phyloP scores from a whole-genome alignment of 1,140 invertebrate species.

The Amyelois transitella region DNA sequence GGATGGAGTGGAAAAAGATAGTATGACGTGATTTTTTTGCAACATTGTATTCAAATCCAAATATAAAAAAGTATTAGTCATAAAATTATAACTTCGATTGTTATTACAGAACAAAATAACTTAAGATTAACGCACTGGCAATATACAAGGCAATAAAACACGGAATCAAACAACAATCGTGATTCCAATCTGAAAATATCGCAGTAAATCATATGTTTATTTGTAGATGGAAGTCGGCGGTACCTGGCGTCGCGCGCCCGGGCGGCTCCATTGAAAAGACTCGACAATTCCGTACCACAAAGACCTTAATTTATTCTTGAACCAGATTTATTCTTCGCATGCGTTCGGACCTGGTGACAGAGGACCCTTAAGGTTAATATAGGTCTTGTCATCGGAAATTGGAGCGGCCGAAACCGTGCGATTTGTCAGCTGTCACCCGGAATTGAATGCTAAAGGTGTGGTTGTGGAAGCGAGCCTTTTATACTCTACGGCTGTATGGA shows the following conservation, averaged over 20 bases:
- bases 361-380: slow-evolving; percentile 55
- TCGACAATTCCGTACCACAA: slow-evolving; percentile 51
- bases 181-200: slow-evolving; percentile 23
- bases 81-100: too few relatives aligned
- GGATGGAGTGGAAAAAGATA: too few relatives aligned
- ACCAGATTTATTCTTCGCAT: slow-evolving; percentile 57
- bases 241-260: slow-evolving; percentile 25
- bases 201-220: slow-evolving; percentile 46
- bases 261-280: slow-evolving; percentile 38
- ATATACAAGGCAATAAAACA: too few relatives aligned
- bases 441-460: slow-evolving; percentile 40
- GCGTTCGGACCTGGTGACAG: slow-evolving; percentile 46
- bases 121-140: too few relatives aligned
- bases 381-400: slow-evolving; percentile 62
- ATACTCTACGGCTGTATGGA: background rate
- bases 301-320: slow-evolving; percentile 68
- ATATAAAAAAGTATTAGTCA: too few relatives aligned
- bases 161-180: slow-evolving; percentile 12
- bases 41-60: too few relatives aligned
- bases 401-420: slow-evolving; percentile 37
- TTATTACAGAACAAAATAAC: too few relatives aligned
- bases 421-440: slow-evolving; percentile 40
- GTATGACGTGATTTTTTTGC: background rate
- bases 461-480: slow-evolving; percentile 9
- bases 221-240: slow-evolving; percentile 30